These are phyloP conservation scores for Diceros bicornis DNA, from an alignment of 2,797 vertebrate species.

Conservation along the genomic window DNA sequence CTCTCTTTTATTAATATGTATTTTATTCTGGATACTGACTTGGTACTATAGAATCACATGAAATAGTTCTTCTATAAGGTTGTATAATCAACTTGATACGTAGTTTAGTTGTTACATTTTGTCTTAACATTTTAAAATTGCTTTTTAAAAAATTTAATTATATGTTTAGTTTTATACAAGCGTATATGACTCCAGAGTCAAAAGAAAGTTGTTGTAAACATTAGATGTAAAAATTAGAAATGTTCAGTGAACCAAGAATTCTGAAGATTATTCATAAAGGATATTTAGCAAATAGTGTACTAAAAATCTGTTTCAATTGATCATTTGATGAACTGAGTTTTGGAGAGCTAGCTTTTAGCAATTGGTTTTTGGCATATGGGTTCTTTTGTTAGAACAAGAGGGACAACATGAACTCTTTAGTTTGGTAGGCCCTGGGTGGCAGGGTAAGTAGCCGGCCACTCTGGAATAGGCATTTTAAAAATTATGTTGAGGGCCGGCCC, in stretches of 20 bases:
- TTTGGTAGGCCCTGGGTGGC: background rate
- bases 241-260: background rate
- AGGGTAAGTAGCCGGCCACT: background rate
- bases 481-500: too few species aligned
- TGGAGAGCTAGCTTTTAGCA: background rate
- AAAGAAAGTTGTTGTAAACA: background rate
- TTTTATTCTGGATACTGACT: background rate
- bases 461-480: background rate
- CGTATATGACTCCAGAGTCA: background rate
- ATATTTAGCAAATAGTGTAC: background rate
- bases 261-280: background rate
- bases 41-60: background rate
- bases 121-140: background rate
- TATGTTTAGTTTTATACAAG: background rate
- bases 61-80: background rate
- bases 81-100: background rate
- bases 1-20: background rate
- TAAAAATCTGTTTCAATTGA: background rate
- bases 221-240: background rate
- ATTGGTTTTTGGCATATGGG: background rate
- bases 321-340: conserved; percentile 37
- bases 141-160: background rate
- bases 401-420: background rate
- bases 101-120: background rate
- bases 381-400: background rate